These are phyloP conservation scores for Peromyscus attwateri DNA, from an alignment of 2,797 vertebrate genomes.

Conservation along the genomic window DNA sequence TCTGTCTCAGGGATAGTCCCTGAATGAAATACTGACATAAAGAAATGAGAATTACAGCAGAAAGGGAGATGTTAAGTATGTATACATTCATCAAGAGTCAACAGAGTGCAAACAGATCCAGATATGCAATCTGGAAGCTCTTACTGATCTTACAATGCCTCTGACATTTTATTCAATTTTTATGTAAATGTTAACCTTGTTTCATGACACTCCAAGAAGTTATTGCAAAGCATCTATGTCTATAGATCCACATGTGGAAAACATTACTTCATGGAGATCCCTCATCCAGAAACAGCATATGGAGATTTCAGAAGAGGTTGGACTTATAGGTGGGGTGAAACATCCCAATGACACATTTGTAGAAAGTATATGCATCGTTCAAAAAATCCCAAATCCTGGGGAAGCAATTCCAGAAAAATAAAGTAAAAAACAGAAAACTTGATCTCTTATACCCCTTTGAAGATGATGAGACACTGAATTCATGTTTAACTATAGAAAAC, in stretches of 20 bases:
- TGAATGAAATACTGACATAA: neutral
- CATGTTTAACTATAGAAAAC: neutral
- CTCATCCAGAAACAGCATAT: neutral
- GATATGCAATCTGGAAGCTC: neutral
- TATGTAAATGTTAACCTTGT: neutral
- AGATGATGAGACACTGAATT: neutral
- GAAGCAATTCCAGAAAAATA: neutral
- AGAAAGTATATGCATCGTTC: neutral
- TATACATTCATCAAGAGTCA: neutral
- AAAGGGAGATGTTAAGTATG: neutral
- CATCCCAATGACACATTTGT: neutral
- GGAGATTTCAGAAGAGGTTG: neutral
- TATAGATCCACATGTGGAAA: neutral
- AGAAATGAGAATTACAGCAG: neutral
- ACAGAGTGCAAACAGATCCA: neutral
- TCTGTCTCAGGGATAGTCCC: neutral
- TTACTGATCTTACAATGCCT: neutral
- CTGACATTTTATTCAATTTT: constrained; percentile 37
- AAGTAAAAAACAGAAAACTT: neutral
- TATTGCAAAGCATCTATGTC: neutral
- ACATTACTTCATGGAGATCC: neutral
- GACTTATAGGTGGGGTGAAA: neutral
- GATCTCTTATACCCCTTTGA: neutral
- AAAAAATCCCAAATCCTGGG: neutral
- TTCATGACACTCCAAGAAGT: neutral